Conservation (phyloP, 2,113 vertebrate species). For the Dryoscopus gambensis region DNA sequence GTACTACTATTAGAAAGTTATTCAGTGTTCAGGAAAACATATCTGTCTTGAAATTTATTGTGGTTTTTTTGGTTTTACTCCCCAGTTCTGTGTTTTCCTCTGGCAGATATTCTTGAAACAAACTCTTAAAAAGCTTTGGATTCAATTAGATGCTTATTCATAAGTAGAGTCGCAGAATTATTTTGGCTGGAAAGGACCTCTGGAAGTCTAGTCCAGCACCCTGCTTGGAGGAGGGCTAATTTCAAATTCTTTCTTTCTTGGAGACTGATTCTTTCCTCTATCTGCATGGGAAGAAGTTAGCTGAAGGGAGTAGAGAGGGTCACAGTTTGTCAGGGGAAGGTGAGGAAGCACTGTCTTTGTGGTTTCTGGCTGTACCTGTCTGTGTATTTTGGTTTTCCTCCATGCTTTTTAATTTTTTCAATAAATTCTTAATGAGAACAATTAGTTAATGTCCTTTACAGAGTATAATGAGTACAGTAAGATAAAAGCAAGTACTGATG, state of each 20-base stretch:
- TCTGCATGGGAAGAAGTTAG: neutral
- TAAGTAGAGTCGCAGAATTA: neutral
- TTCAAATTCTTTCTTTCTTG: neutral
- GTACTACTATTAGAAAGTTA: neutral
- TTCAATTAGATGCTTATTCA: neutral
- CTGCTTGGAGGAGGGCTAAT: neutral
- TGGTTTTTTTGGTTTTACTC: neutral
- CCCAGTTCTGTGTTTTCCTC: neutral
- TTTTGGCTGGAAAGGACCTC: neutral
- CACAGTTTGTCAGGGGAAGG: neutral
- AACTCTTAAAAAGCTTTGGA: neutral
- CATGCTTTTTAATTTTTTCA: neutral
- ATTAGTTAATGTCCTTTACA: neutral
- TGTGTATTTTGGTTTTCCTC: neutral
- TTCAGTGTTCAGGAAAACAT: neutral
- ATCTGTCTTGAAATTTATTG: neutral
- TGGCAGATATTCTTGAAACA: neutral
- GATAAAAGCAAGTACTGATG: neutral
- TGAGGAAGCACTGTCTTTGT: neutral
- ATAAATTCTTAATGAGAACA: neutral
- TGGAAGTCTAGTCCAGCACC: neutral
- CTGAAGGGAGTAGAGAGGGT: neutral
- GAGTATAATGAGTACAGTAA: neutral
- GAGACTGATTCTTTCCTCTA: neutral
- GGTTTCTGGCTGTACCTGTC: neutral